Evolutionary conservation across 2,797 vertebrate species (phyloP).

Genomic region (Melanotaenia maccullochi): DNA sequence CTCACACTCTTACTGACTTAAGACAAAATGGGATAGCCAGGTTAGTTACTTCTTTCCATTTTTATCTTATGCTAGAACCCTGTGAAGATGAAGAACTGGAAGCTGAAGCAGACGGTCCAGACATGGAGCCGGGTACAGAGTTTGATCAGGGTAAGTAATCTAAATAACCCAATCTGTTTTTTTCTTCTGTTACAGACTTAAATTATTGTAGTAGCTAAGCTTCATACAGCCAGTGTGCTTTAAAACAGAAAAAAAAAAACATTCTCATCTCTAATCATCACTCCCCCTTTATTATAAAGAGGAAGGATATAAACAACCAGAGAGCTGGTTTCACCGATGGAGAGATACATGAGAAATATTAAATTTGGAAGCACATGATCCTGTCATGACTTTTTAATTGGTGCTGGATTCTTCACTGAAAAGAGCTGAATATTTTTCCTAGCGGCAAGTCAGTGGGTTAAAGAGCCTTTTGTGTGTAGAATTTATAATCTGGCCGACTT

Average conservation of each 20-base stretch:
- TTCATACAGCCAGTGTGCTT: no score
- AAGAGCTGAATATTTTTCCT: neutral
- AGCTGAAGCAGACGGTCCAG: constrained; percentile 88
- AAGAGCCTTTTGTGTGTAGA: neutral
- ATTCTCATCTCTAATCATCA: neutral
- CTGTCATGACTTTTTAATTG: neutral
- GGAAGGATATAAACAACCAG: no score
- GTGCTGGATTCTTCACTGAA: neutral
- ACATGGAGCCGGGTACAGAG: constrained; percentile 91
- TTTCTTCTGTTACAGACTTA: neutral
- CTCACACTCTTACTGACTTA: constrained; percentile 16
- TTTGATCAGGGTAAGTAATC: constrained; percentile 90
- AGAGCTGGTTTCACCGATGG: neutral
- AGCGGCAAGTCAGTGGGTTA: neutral
- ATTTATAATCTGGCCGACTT: neutral
- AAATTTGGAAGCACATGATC: no score
- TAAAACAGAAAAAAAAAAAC: neutral
- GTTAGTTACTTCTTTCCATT: constrained; percentile 29
- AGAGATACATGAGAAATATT: neutral
- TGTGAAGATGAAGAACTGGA: constrained; percentile 87
- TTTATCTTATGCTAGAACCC: constrained; percentile 80
- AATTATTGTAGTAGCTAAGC: no score
- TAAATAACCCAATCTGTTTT: neutral
- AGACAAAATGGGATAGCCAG: neutral
- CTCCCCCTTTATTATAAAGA: neutral